Evolutionary conservation across 2,888 invertebrate genomes (phyloP), one percentile per base, ranked within the genome.

Genomic region (Pegoplata infirma): DNA sequence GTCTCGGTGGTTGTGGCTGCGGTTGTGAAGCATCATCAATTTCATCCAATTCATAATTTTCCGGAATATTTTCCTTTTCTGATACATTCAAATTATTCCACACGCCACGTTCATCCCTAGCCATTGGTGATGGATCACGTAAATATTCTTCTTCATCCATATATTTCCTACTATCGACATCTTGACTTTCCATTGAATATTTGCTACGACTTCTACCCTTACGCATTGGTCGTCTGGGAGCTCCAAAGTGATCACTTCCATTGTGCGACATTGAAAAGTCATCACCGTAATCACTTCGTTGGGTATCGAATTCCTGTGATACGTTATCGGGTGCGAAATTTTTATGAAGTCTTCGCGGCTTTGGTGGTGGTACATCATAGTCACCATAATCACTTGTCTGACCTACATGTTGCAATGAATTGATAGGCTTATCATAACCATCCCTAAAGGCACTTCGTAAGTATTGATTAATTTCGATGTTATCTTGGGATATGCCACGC

Each of bases 381-480:
- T 88, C 88, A 0, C 84, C 86, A 21, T 85, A 88, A 14, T 84
- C 83, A n/a, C 81, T 76, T 25, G 82, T 81, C 40, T 86, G 85
- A 64, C 92, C 92, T 87, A 94, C 91, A 66, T 93, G 91, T 25
- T 93, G 92, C 63, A 94, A 90, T 10, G 93, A 92, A 86, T 94
- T 95, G 68, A 91, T 91, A 28, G 88, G 86, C 81, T 83, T 81
- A 6, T 93, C 93, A 14, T 75, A 56, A 25, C 95, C 95, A 89
- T 95, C 95, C 82, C 94, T 92, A 82, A 96, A 94, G 90, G 96
- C 95, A 63, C 93, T 92, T 84, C 94, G 94, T 71, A 96, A 91
- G 85, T 94, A 95, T 88, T 93, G 92, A 76, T 94, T 94, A 74
- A 95, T 91, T 88, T 94, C 94, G 86, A 95, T 94, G 90, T 95